Evolutionary conservation across 1,140 invertebrate genomes (phyloP).

Genomic region (Subanguina moxae): DNA sequence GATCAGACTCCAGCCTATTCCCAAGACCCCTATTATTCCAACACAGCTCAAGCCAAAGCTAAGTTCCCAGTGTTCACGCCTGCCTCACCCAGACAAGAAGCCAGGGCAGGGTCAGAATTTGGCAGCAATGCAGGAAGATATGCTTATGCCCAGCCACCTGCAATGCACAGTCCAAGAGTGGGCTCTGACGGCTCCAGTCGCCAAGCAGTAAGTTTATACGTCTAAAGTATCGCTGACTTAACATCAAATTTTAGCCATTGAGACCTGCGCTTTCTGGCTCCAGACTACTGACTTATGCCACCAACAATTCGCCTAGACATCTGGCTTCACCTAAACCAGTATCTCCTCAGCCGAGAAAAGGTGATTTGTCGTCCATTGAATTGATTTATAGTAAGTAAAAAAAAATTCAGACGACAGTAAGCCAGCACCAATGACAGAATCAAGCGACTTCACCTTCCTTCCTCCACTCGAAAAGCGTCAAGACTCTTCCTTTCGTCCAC

Average conservation of each 20-base stretch:
- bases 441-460: conserved; percentile 55
- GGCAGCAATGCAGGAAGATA: not conserved
- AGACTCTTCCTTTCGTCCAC: not conserved
- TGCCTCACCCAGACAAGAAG: not conserved
- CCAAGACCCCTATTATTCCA: not conserved
- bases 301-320: too few species aligned
- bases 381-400: too few species aligned
- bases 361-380: too few species aligned
- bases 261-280: not conserved
- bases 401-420: not conserved
- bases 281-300: not conserved
- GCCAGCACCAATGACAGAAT: conserved; percentile 47
- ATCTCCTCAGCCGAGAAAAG: too few species aligned
- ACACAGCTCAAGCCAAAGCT: not conserved
- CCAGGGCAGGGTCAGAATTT: not conserved
- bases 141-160: not conserved
- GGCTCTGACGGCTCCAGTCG: not conserved
- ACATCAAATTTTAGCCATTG: not conserved
- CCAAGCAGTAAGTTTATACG: not conserved
- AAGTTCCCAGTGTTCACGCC: conserved; percentile 8
- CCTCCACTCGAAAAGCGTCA: conserved; percentile 43
- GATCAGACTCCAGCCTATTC: conserved; percentile 21
- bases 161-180: not conserved
- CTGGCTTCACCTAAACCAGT: too few species aligned
- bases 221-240: not conserved